These are phyloP conservation scores for Eupithecia tripunctaria DNA, from an alignment of 2,888 invertebrate genomes.

Conservation along the genomic window DNA sequence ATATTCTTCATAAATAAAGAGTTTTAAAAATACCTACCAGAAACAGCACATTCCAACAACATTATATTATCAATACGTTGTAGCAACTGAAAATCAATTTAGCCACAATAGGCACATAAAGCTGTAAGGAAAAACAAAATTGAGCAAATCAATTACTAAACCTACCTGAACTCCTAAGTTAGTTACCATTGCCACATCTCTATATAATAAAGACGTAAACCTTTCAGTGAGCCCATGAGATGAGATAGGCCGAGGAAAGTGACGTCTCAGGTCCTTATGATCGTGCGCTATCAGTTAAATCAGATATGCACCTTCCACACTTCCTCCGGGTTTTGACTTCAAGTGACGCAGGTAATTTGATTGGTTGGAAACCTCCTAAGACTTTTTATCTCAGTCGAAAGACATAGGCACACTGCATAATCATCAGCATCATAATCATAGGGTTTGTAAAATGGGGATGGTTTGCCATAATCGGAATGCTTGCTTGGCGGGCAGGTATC, in stretches of 20 bases:
- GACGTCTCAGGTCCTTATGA: constrained; percentile 23
- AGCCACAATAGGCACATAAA: not conserved
- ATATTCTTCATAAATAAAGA: not conserved
- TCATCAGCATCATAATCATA: not conserved
- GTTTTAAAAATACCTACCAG: too few relatives aligned
- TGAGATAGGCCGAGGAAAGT: constrained; percentile 6
- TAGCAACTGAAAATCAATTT: too few relatives aligned
- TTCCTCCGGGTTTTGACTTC: not conserved
- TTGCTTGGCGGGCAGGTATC: not conserved
- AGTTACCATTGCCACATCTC: not conserved
- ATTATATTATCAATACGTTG: too few relatives aligned
- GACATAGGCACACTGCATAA: not conserved
- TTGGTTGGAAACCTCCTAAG: not conserved
- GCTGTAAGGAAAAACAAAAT: not conserved
- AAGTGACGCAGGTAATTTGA: not conserved
- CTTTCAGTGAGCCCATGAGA: not conserved
- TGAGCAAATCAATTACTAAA: not conserved
- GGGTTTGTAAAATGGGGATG: not conserved
- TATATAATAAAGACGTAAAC: not conserved
- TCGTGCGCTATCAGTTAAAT: constrained; percentile 24
- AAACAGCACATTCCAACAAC: not conserved
- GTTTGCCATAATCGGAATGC: not conserved
- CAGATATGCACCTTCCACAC: constrained; percentile 13
- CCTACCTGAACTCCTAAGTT: not conserved
- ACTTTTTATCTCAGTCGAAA: not conserved